Evolutionary conservation across 1,140 invertebrate genomes (phyloP), one percentile per base, ranked within the genome.

Genomic region (Caerostris extrusa): DNA sequence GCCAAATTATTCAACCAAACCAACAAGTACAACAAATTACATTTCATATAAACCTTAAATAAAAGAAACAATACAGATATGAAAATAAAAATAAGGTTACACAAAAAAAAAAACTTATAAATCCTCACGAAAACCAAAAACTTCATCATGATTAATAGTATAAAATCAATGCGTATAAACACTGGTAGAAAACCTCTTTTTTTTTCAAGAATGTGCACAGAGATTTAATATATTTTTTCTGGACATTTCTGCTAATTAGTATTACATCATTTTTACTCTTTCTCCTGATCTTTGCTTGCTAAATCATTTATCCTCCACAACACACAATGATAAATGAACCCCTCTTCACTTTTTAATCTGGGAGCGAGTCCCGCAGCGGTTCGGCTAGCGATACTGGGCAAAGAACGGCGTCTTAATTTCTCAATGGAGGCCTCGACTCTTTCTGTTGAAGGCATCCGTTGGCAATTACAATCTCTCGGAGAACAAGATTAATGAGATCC

Each of bases 351-450:
- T 88, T 88, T 88, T 88, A 88, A 88, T 88, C 86, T 88, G 60
- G 12, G 12, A 34, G 56, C 12, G 19, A 56, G 83, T 60, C 55
- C 55, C 83, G 10, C 6, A 58, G 56, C 10, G 58, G 19, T 64
- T 64, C 50, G 60, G 14, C 64, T 19, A 83, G 55, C 55, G 82
- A 83, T 58, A 34, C 71, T 50, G 34, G 34, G 50, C 77, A 56
- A 82, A 82, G 77, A 82, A 53, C 77, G 60, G 61, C 17, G 86
- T 88, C 86, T 88, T 88, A 88, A 88, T 88, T 88, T 88, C 86
- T 64, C 86, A 88, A 88, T 61, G 61, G 60, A 57, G 60, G 10
- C 4, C 55, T 53, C 12, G 82, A 64, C 71, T 55, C 56, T 3
- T 34, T 8, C 60, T 12, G 61, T 64, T 88, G 19, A 58, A 83